A percentile compares a stretch with the other conserved stretches of the same genome.
phyloP scores from a whole-genome alignment of 2,888 invertebrate genomes.

The Isoperla grammatica region DNA sequence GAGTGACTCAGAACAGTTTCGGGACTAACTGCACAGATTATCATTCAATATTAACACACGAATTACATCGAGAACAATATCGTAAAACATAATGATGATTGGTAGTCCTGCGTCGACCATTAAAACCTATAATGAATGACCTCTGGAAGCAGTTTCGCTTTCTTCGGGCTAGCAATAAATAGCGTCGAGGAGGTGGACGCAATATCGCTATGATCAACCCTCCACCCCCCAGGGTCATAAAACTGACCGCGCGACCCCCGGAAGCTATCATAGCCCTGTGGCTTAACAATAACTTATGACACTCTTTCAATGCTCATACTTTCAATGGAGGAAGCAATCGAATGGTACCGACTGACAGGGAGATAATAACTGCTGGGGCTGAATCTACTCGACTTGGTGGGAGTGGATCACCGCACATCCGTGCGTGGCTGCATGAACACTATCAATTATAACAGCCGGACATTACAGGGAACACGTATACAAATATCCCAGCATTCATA shows the following conservation, averaged over 20 bases:
- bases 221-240: conserved; percentile 7
- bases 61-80: background rate
- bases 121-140: conserved; percentile 8
- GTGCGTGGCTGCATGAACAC: too few relatives aligned
- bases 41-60: conserved; percentile 16
- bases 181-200: background rate
- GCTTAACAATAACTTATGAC: background rate
- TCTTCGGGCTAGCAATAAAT: background rate
- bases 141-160: background rate
- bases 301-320: too few relatives aligned
- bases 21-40: background rate
- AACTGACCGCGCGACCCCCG: conserved; percentile 8
- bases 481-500: too few relatives aligned
- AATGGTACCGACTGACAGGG: too few relatives aligned
- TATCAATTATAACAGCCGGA: too few relatives aligned
- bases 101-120: background rate
- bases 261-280: conserved; percentile 9
- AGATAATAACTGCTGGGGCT: too few relatives aligned
- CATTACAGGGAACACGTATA: too few relatives aligned
- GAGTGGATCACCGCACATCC: too few relatives aligned
- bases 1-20: too few relatives aligned
- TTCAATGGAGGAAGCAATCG: too few relatives aligned
- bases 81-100: conserved; percentile 15
- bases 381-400: too few relatives aligned
- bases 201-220: conserved; percentile 10